Evolutionary conservation across 2,888 invertebrate genomes (phyloP), one percentile per base, ranked within the genome.

Genomic region (Dryobotodes eremita): DNA sequence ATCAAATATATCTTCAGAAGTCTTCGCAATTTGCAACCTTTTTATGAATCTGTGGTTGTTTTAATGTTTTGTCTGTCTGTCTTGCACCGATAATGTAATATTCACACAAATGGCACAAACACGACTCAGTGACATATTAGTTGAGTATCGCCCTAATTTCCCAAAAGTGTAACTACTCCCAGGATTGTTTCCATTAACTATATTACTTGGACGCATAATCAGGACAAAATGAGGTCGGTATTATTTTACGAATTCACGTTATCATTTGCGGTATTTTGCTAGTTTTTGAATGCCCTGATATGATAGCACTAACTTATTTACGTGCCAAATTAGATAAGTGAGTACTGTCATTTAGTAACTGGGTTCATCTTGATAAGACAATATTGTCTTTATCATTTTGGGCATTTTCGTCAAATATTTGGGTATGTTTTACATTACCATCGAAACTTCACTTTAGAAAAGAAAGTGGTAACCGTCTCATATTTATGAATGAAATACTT

Each of bases 151-250:
- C 80, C 87, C 89, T 71, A 88, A 70, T 84, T 89, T 69, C 66
- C 72, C 62, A 81, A 80, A 84, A 75, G 48, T 80, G 73, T 75
- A 81, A 84, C 71, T 75, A 74, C 82, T 84, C 88, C 74, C 75
- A 79, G 72, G 75, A 80, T 80, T 82, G 70, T 57, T 83, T 86
- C 88, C 88, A 90, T 89, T 89, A 88, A 75, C 80, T 61, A 71
- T 88, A 90, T 90, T 88, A 80, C 85, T 78, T 70, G 75, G 65
- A 64, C 66, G 79, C 79, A 88, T 86, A 80, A 84, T 86, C 83
- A 80, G 61, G 65, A 68, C 84, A 87, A 85, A 88, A 88, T 75
- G 5, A 86, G 89, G 84, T 81, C 79, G 17, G 53, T 61, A 77
- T 81, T 78, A 75, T 85, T 87, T 77, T 68, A 70, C 48, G 73